These are phyloP conservation scores for Micronycteris hirsuta DNA, from an alignment of 2,113 vertebrate genomes.

Conservation along the genomic window DNA sequence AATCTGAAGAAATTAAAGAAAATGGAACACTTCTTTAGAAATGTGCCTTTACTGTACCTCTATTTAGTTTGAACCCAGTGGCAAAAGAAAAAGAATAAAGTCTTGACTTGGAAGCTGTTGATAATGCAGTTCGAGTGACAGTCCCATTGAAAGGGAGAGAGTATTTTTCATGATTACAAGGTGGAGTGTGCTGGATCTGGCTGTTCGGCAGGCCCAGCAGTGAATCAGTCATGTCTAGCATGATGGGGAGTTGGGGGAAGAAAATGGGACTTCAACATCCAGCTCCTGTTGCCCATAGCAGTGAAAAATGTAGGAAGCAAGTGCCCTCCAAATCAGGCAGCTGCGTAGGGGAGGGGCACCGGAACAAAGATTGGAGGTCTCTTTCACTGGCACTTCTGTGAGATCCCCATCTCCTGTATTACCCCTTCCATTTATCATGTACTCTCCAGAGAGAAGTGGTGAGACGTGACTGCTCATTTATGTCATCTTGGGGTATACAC, in stretches of 20 bases:
- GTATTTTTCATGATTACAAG: slow-evolving; percentile 35
- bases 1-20: slow-evolving; percentile 58
- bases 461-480: not conserved
- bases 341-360: not conserved
- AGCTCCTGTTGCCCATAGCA: not conserved
- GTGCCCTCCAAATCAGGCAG: not conserved
- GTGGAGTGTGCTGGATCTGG: not conserved
- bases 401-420: not conserved
- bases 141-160: not conserved
- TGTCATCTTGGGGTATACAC: not conserved
- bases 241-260: slow-evolving; percentile 18
- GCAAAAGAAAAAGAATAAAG: slow-evolving; percentile 40
- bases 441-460: not conserved
- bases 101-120: slow-evolving; percentile 18
- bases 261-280: slow-evolving; percentile 39
- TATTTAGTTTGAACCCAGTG: not conserved
- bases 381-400: not conserved
- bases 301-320: slow-evolving; percentile 56
- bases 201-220: not conserved
- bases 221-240: slow-evolving; percentile 41
- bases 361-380: not conserved
- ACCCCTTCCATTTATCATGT: not conserved
- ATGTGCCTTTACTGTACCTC: not conserved
- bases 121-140: not conserved
- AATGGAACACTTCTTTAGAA: slow-evolving; percentile 22